Base-by-base conservation (phyloP, 2,797 vertebrate genomes). In the Neosilurus mollespiculum region DNA sequence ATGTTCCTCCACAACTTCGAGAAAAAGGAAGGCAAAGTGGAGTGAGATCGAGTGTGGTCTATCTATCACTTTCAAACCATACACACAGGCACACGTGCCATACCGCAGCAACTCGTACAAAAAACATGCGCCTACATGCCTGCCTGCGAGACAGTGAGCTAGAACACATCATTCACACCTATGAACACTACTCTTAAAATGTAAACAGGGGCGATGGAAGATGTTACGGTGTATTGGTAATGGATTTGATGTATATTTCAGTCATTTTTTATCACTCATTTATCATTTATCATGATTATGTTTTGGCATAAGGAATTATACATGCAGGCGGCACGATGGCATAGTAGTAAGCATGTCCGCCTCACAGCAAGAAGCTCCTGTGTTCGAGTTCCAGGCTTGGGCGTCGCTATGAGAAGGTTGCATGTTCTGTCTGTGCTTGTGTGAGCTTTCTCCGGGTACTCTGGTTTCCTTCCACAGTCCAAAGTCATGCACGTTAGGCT, bases 151-250 rank as follows among this genome's bases (percentile, higher is more conserved):
- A 70, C 64, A 37, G 43, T 18, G 59, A 58, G 66, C 66, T 58
- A 7, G n/a, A 56, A 30, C 56, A 70, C 30, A 71, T 85, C 86
- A 89, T 80, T 65, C 87, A 86, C 88, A 37, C 76, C 77, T 65
- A 80, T 26, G 65, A 61, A 51, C 4, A 58, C 11, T 88, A 90
- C 85, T 91, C 90, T 91, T 30, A 67, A 73, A 66, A 37, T 75
- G 49, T 18, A 83, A 65, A 56, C 58, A 65, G 37, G 30, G 20
- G 14, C 20, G 16, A 64, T 58, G 20, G 51, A 22, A 49, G 59
- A 18, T 37, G 11, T n/a, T 70, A 37, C 18, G 14, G 0, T 61
- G 26, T 70, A n/a, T 15, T 49, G n/a, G 15, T 70, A 81, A 58
- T 58, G 22, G 15, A 78, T 26, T 78, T 76, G 20, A 15, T 54